Percentiles rank a stretch among this genome's conserved stretches.
Conservation (phyloP, 1,140 invertebrate genomes). For the Drosophila mauritiana region DNA sequence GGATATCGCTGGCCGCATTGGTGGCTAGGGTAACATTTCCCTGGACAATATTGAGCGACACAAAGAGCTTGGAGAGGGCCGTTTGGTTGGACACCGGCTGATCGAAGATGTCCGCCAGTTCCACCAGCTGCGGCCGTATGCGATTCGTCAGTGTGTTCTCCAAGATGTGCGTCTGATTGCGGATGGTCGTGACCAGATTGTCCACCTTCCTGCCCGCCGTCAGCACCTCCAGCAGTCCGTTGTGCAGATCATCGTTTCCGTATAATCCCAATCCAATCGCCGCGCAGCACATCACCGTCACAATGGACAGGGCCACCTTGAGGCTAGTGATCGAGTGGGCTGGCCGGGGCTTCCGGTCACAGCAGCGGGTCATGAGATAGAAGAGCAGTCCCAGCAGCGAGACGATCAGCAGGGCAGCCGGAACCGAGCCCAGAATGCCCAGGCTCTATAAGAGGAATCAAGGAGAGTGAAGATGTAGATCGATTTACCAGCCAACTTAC, state of each 20-base stretch:
- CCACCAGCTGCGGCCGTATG: slow-evolving; percentile 88
- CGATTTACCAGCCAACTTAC: too few relatives aligned
- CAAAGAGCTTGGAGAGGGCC: slow-evolving; percentile 88
- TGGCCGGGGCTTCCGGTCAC: slow-evolving; percentile 94
- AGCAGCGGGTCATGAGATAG: slow-evolving; percentile 96
- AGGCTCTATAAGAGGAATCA: slow-evolving; percentile 88
- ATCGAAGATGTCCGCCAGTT: slow-evolving; percentile 90
- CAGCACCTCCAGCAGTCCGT: slow-evolving; percentile 92
- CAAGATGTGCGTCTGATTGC: slow-evolving; percentile 89
- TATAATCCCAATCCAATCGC: slow-evolving; percentile 87
- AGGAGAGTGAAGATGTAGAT: neutral
- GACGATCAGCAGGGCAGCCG: slow-evolving; percentile 94
- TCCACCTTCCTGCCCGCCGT: slow-evolving; percentile 92
- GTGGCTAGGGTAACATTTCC: slow-evolving; percentile 89
- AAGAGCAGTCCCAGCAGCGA: slow-evolving; percentile 94
- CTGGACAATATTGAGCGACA: slow-evolving; percentile 88
- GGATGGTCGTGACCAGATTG: slow-evolving; percentile 89
- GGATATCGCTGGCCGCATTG: slow-evolving; percentile 90
- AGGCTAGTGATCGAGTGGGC: slow-evolving; percentile 93
- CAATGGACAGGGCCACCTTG: slow-evolving; percentile 92
- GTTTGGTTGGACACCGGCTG: slow-evolving; percentile 91
- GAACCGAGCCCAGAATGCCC: slow-evolving; percentile 95
- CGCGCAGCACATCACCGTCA: slow-evolving; percentile 93
- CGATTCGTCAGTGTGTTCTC: slow-evolving; percentile 88
- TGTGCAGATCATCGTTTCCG: slow-evolving; percentile 97